Evolutionary conservation across 2,797 vertebrate genomes (phyloP), one percentile per base, ranked within the genome.

Genomic region (Botia kubotai): DNA sequence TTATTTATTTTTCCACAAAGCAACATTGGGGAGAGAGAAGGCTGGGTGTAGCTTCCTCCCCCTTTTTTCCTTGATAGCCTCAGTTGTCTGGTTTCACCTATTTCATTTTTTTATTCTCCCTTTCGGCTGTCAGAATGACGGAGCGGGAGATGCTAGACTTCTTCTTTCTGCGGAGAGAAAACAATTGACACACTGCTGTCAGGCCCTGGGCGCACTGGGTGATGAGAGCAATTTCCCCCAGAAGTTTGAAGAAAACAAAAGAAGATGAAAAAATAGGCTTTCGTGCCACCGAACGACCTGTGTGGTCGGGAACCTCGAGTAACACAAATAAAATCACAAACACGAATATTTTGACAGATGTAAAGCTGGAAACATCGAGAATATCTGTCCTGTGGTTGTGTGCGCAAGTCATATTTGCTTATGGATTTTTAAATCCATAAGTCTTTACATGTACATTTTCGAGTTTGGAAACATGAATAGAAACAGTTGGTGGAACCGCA

Each of bases 111-210:
- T 84, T 60, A 77, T 82, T 83, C 19, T 70, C 19, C 33, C 85
- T 90, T 86, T 87, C 86, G 88, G 84, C 78, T 91, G 88, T 89
- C 89, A 91, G 87, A 87, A 87, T 89, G 90, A 92, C 86, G 89
- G 87, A 89, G 73, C 87, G 86, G 87, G 66, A 88, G 87, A 90
- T 87, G 87, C 88, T 79, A 89, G 85, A 82, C 83, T 75, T 73
- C 85, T 90, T 84, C 88, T 81, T 29, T 88, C 89, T 80, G 82
- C 77, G 86, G 87, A 86, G 87, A 90, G 90, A 87, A 91, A 92
- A 90, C 92, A 87, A 87, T 89, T 90, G 86, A 90, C 87, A 88
- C 83, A 86, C 80, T 12, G 84, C 89, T 90, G 39, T 84, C 70
- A 75, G 87, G 88, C 87, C 33, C 63, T 70, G 57, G 60, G 81